Conservation (phyloP, 2,797 vertebrate genomes). For the Aulostomus chinensis region DNA sequence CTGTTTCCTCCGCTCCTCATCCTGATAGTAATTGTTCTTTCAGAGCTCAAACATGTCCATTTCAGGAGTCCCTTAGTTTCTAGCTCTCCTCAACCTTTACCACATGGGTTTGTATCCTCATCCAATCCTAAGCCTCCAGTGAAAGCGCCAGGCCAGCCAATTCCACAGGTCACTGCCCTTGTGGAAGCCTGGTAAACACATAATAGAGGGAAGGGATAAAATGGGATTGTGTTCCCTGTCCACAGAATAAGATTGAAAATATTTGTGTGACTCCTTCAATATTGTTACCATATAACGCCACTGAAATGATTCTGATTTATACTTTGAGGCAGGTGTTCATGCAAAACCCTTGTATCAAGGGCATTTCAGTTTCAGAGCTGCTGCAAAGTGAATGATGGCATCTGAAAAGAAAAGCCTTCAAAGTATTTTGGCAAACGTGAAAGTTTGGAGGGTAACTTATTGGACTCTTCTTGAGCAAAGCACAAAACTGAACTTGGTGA, state of each 20-base stretch:
- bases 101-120: conserved; percentile 21
- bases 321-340: background rate
- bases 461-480: conserved; percentile 15
- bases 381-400: background rate
- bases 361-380: conserved; percentile 3
- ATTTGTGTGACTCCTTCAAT: background rate
- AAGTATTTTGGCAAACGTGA: conserved; percentile 8
- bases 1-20: no score
- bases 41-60: background rate
- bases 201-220: conserved; percentile 20
- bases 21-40: no score
- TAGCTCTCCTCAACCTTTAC: conserved; percentile 3
- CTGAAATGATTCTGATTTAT: background rate
- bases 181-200: conserved; percentile 30
- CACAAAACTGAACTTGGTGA: conserved; percentile 37
- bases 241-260: conserved; percentile 18
- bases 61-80: conserved; percentile 8
- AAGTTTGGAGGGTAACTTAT: conserved; percentile 5
- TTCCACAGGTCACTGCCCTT: conserved; percentile 56
- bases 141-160: conserved; percentile 20
- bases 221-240: conserved; percentile 33
- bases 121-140: conserved; percentile 8
- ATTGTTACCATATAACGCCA: background rate
- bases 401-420: conserved; percentile 12
- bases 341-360: background rate